phyloP scores from a whole-genome alignment of 2,888 invertebrate genomes.

The Syritta pipiens region DNA sequence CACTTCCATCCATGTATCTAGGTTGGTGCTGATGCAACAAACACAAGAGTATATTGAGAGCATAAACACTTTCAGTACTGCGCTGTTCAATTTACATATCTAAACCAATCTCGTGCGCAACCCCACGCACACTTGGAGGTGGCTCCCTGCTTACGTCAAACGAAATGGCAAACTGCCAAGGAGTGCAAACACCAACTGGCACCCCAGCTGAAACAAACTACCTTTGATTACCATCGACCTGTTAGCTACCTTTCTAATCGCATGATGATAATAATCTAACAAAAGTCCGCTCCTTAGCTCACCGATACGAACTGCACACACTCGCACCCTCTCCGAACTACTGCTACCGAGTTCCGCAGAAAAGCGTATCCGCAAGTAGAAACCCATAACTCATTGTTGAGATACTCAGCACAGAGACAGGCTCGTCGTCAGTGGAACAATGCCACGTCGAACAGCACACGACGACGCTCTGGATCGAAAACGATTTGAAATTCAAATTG shows the following conservation, averaged over 20 bases:
- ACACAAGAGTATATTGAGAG: neutral
- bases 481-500: constrained; percentile 59
- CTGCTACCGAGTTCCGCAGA: constrained; percentile 58
- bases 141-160: neutral
- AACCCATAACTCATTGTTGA: constrained; percentile 48
- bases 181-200: constrained; percentile 38
- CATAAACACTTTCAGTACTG: neutral
- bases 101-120: constrained; percentile 2
- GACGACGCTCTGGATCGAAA: constrained; percentile 19
- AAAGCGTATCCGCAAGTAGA: constrained; percentile 29
- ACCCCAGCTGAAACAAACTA: constrained; percentile 34
- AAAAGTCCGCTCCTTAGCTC: constrained; percentile 47
- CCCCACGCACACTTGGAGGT: neutral
- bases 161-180: constrained; percentile 19
- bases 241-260: constrained; percentile 44
- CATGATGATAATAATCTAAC: constrained; percentile 46
- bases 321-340: neutral
- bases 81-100: constrained; percentile 3
- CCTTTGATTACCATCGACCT: constrained; percentile 37
- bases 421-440: too few species aligned
- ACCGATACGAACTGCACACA: neutral
- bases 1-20: too few species aligned
- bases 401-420: constrained; percentile 4
- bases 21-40: too few species aligned
- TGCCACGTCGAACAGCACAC: constrained; percentile 9